Conservation (phyloP, 2,888 invertebrate genomes). For the Pachydiplax longipennis region DNA sequence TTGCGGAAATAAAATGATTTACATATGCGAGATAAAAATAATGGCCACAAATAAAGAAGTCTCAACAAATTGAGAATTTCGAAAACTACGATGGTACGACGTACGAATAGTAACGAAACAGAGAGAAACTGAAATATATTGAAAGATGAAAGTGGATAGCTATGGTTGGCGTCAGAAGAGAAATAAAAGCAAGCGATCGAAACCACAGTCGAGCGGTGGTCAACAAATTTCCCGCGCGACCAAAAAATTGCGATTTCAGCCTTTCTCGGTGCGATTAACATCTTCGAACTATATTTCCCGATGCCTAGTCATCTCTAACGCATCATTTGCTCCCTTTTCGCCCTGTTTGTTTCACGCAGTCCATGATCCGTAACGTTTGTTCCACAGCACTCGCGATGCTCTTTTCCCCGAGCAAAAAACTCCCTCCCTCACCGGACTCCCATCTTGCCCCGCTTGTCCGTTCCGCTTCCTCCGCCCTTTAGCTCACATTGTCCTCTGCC, state of each 20-base stretch:
- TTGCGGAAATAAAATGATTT: no score
- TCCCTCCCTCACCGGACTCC: not conserved
- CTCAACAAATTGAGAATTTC: no score
- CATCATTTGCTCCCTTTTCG: not conserved
- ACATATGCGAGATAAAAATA: no score
- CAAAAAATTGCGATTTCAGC: not conserved
- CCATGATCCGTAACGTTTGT: conserved; percentile 4
- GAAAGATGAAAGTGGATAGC: not conserved
- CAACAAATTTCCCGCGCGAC: not conserved
- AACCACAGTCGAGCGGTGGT: not conserved
- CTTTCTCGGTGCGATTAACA: not conserved
- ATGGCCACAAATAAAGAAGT: no score
- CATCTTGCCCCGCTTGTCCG: not conserved
- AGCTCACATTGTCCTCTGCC: not conserved
- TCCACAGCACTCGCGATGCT: not conserved
- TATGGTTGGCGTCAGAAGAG: not conserved
- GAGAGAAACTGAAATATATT: not conserved
- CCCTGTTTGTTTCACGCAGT: not conserved
- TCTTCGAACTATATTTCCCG: not conserved
- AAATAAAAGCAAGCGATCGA: not conserved
- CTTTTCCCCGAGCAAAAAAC: not conserved
- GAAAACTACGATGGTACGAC: no score
- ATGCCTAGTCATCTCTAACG: not conserved
- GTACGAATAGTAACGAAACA: no score
- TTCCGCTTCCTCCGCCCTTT: not conserved